Percentiles rank a stretch among this genome's conserved stretches.
Evolutionary conservation across 2,113 vertebrate species (phyloP).

Genomic region (Meles meles): DNA sequence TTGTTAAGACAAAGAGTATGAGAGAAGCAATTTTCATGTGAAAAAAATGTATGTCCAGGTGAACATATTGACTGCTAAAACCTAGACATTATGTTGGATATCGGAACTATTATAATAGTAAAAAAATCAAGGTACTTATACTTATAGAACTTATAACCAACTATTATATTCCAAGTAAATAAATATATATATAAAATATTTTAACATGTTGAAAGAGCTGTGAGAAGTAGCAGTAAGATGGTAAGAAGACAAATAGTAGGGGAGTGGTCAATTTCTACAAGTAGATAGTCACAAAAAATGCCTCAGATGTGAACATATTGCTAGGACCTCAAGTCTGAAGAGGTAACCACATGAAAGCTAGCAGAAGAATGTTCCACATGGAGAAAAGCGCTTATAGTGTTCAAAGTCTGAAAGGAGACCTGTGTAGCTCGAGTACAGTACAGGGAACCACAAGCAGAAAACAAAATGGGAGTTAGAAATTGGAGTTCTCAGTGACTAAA

Average conservation of each 20-base stretch:
- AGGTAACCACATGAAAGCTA: neutral
- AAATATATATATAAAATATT: neutral
- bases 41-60: neutral
- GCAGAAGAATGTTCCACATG: neutral
- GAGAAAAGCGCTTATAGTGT: neutral
- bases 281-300: neutral
- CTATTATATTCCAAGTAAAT: neutral
- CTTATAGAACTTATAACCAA: neutral
- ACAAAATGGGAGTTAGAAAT: neutral
- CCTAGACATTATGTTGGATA: neutral
- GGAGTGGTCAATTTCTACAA: neutral
- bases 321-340: neutral
- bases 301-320: neutral
- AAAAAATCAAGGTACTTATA: neutral
- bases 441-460: neutral
- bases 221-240: neutral
- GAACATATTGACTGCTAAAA: neutral
- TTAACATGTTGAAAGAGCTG: neutral
- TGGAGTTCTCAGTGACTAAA: neutral
- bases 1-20: neutral
- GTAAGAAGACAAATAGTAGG: neutral
- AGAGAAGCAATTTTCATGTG: neutral
- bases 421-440: neutral
- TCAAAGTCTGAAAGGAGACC: neutral
- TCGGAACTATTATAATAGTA: neutral